Evolutionary conservation across 2,113 vertebrate genomes (phyloP).

Genomic region (Oophaga pumilio): DNA sequence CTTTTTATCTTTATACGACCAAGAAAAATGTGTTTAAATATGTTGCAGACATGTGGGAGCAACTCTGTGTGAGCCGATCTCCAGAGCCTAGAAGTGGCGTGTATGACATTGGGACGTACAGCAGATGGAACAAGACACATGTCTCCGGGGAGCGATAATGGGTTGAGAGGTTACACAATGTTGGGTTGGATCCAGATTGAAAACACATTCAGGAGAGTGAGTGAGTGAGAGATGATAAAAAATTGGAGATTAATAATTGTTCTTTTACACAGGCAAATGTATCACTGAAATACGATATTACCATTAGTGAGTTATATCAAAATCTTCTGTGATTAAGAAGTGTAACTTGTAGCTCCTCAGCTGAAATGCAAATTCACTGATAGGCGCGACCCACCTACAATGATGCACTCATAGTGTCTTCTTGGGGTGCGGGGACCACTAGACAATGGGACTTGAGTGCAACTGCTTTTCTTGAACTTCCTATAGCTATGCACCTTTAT

Average conservation of each 20-base stretch:
- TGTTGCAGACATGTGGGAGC: slow-evolving; percentile 5
- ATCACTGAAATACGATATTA: background rate
- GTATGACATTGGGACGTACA: background rate
- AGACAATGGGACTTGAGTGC: too few relatives aligned
- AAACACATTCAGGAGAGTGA: background rate
- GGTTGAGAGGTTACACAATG: background rate
- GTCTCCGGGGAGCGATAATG: background rate
- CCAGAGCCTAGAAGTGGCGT: background rate
- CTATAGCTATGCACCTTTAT: too few relatives aligned
- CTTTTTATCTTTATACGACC: slow-evolving; percentile 16
- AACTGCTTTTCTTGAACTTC: too few relatives aligned
- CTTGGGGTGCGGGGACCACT: too few relatives aligned
- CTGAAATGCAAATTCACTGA: too few relatives aligned
- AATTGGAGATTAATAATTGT: background rate
- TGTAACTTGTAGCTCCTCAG: too few relatives aligned
- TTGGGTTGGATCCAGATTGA: background rate
- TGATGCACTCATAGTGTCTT: too few relatives aligned
- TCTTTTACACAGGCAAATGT: background rate
- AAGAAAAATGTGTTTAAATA: background rate
- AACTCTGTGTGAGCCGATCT: background rate
- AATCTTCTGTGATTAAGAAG: too few relatives aligned
- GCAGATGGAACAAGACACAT: background rate
- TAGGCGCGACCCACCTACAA: too few relatives aligned
- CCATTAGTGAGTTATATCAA: too few relatives aligned
- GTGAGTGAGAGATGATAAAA: background rate